These are phyloP conservation scores for Nomada fabriciana DNA, from an alignment of 2,888 invertebrate genomes.

Conservation along the genomic window DNA sequence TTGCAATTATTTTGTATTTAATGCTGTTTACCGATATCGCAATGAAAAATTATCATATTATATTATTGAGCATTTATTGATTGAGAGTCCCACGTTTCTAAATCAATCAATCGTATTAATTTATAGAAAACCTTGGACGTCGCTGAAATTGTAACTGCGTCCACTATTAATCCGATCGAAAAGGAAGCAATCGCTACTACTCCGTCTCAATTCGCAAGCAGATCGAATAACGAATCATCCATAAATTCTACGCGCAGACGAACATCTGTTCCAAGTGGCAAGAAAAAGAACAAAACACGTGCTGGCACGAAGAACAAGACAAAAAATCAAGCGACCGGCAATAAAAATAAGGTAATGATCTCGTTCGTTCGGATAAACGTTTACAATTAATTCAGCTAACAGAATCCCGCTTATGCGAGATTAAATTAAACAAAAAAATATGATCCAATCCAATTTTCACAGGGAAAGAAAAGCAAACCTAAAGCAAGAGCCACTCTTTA, in stretches of 20 bases:
- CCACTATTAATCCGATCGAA: slow-evolving; percentile 26
- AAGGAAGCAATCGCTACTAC: slow-evolving; percentile 35
- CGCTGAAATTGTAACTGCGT: slow-evolving; percentile 37
- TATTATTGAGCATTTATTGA: no score
- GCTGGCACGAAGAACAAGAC: slow-evolving; percentile 67
- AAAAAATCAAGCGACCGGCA: slow-evolving; percentile 77
- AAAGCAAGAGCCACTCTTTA: slow-evolving; percentile 92
- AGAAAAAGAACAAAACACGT: slow-evolving; percentile 84
- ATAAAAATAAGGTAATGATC: slow-evolving; percentile 82
- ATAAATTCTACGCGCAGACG: slow-evolving; percentile 46
- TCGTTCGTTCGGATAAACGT: no score
- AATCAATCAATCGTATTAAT: not conserved
- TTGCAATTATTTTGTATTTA: no score
- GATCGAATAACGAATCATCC: slow-evolving; percentile 19
- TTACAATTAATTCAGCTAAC: no score
- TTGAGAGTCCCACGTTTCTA: no score
- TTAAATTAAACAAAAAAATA: not conserved
- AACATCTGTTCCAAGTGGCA: slow-evolving; percentile 63
- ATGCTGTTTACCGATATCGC: no score
- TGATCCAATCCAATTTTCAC: not conserved
- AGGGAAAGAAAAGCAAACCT: slow-evolving; percentile 85
- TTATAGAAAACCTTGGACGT: slow-evolving; percentile 45
- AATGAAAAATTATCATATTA: no score
- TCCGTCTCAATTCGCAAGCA: slow-evolving; percentile 29
- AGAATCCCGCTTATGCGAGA: not conserved